phyloP scores from a whole-genome alignment of 2,888 invertebrate genomes.

The Exocentrus adspersus region DNA sequence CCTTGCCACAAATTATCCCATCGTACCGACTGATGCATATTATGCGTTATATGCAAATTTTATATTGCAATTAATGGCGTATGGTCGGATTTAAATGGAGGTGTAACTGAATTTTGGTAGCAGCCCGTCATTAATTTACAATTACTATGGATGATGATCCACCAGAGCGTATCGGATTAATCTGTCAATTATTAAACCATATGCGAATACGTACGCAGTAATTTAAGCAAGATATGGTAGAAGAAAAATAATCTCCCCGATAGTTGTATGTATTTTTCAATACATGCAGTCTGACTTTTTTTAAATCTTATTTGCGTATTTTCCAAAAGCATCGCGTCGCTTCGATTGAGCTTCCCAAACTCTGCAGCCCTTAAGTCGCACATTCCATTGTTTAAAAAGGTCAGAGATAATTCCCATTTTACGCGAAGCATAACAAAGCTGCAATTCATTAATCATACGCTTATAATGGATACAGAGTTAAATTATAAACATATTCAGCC shows the following conservation, averaged over 20 bases:
- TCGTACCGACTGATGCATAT: neutral
- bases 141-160: neutral
- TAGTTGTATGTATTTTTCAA: too few relatives aligned
- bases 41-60: neutral
- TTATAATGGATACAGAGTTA: constrained; percentile 16
- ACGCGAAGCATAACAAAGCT: constrained; percentile 5
- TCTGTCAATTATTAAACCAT: neutral
- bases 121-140: neutral
- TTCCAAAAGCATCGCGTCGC: too few relatives aligned
- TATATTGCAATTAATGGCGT: neutral
- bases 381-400: neutral
- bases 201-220: too few relatives aligned
- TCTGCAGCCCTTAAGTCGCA: neutral
- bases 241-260: too few relatives aligned
- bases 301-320: too few relatives aligned
- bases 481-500: constrained; percentile 22
- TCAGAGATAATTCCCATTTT: constrained; percentile 2
- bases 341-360: neutral
- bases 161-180: neutral
- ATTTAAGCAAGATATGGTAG: too few relatives aligned
- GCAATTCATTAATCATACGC: constrained; percentile 14
- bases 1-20: neutral
- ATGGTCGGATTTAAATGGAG: neutral
- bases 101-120: neutral
- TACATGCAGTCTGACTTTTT: too few relatives aligned